These are phyloP conservation scores for Dione vanillae DNA, from an alignment of 2,888 invertebrate species.

Conservation along the genomic window DNA sequence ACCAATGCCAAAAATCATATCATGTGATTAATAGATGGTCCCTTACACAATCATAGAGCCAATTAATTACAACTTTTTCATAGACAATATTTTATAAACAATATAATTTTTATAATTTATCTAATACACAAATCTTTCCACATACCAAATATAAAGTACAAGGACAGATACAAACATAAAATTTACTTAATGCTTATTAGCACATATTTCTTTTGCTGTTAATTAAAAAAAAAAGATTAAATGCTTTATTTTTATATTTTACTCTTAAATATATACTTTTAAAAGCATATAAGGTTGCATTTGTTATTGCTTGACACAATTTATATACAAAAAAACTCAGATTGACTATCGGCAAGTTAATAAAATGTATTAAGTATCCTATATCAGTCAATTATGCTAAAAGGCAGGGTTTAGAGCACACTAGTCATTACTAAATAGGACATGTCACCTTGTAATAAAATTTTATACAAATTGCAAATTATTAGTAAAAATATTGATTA, in stretches of 20 bases:
- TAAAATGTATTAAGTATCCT: constrained; percentile 1
- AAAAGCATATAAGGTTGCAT: not conserved
- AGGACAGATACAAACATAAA: not conserved
- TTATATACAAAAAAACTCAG: not conserved
- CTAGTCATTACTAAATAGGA: not conserved
- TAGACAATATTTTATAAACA: not conserved
- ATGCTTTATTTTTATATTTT: constrained; percentile 3
- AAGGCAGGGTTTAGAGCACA: constrained; percentile 19
- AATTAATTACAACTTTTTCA: not conserved
- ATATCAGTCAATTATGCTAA: constrained; percentile 9
- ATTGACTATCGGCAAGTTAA: constrained; percentile 2
- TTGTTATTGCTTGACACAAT: not conserved
- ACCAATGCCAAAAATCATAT: no score
- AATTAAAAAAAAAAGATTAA: not conserved
- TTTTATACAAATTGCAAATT: no score
- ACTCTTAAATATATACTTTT: not conserved
- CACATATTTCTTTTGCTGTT: not conserved
- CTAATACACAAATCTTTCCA: not conserved
- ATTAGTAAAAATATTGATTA: not conserved
- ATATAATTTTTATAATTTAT: not conserved
- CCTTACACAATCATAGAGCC: not conserved
- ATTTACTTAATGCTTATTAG: not conserved
- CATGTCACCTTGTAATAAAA: not conserved
- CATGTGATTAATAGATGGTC: no score
- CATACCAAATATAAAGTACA: not conserved